These are phyloP conservation scores for Ornithoptera priamus DNA, from an alignment of 2,888 invertebrate species.

Conservation along the genomic window DNA sequence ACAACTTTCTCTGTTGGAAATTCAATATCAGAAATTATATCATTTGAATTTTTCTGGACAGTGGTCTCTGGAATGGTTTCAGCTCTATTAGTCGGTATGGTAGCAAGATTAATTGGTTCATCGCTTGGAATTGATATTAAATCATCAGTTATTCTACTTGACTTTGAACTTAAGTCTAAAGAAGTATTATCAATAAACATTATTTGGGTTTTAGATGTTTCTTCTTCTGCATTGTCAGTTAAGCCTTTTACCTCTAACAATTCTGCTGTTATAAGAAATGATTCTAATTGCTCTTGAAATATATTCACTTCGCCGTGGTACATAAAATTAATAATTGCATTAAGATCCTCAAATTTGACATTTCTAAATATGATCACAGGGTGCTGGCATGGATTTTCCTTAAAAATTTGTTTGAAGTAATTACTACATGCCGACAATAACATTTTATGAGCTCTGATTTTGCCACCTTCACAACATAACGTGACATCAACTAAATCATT, in stretches of 20 bases:
- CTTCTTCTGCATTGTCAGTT: conserved; percentile 80
- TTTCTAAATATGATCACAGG: conserved; percentile 90
- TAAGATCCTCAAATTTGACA: conserved; percentile 87
- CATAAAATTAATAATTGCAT: conserved; percentile 89
- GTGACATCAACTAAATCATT: conserved; percentile 91
- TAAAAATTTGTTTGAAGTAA: conserved; percentile 86
- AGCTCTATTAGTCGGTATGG: conserved; percentile 59
- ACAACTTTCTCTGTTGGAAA: conserved; percentile 46
- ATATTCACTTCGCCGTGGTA: conserved; percentile 92
- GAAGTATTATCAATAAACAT: conserved; percentile 61
- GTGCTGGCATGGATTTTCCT: conserved; percentile 90
- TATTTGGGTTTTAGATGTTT: conserved; percentile 58
- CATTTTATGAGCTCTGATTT: conserved; percentile 92
- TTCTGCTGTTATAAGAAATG: conserved; percentile 89
- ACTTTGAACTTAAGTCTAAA: conserved; percentile 69
- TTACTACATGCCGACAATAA: conserved; percentile 91
- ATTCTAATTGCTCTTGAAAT: conserved; percentile 87
- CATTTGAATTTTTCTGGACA: conserved; percentile 19
- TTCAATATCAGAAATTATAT: conserved; percentile 44
- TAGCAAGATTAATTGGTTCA: conserved; percentile 72
- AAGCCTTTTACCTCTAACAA: conserved; percentile 88
- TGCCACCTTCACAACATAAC: conserved; percentile 90
- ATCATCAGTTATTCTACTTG: conserved; percentile 55
- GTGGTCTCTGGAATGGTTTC: conserved; percentile 56
- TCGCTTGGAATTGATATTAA: conserved; percentile 56